phyloP scores from a whole-genome alignment of 2,113 vertebrate genomes.

The Apodemus speciosus region DNA sequence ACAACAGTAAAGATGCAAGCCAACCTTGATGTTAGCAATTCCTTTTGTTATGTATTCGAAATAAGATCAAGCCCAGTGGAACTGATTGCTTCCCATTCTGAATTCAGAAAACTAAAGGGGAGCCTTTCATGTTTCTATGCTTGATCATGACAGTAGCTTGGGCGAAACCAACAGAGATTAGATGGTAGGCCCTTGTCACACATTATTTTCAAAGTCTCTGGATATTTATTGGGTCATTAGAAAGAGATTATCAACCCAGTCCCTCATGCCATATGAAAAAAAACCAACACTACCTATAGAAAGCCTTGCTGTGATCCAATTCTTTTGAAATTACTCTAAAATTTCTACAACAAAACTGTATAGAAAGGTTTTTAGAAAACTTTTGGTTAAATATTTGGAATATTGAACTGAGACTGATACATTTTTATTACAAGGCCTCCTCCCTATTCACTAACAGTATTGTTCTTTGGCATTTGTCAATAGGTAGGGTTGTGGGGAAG shows the following conservation, averaged over 20 bases:
- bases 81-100: not conserved
- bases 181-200: not conserved
- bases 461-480: constrained; percentile 42
- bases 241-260: not conserved
- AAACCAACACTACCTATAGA: not conserved
- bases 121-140: not conserved
- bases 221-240: not conserved
- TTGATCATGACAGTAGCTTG: not conserved
- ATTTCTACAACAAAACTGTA: not conserved
- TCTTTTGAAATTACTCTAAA: not conserved
- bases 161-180: not conserved
- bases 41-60: not conserved
- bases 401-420: not conserved
- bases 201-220: constrained; percentile 9
- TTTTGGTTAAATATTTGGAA: not conserved
- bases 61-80: not conserved
- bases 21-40: not conserved
- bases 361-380: not conserved
- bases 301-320: not conserved
- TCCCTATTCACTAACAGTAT: not conserved
- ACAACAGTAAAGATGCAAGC: not conserved
- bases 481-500: not conserved
- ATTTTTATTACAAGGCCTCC: not conserved
- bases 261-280: not conserved
- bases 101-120: constrained; percentile 27